Conservation (phyloP, 2,113 vertebrate genomes). For the Mustelus asterias region DNA sequence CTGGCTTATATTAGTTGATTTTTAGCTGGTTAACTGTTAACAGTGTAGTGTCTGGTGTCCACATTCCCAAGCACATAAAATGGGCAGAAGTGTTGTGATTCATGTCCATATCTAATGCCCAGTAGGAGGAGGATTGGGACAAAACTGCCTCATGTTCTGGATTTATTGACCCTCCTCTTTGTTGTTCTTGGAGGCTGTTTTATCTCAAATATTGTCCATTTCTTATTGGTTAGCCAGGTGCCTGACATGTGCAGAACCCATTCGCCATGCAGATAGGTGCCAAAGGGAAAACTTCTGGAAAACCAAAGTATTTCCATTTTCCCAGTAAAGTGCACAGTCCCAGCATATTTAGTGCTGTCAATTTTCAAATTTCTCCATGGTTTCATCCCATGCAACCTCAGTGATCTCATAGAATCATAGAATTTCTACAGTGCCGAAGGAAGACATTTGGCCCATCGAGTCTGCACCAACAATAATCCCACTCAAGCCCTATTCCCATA, state of each 20-base stretch:
- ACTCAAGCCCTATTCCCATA: no score
- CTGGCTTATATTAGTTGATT: no score
- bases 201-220: not conserved
- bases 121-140: not conserved
- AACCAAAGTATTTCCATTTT: not conserved
- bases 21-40: no score
- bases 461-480: no score
- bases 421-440: no score
- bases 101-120: not conserved
- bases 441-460: no score
- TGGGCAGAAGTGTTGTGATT: not conserved
- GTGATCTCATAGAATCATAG: no score
- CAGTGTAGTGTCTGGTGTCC: not conserved
- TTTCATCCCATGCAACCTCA: not conserved
- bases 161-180: not conserved
- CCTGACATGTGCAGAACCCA: not conserved
- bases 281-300: not conserved
- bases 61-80: not conserved
- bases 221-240: not conserved
- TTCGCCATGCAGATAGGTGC: not conserved
- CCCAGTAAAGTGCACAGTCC: not conserved
- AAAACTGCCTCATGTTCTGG: not conserved
- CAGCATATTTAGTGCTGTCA: not conserved
- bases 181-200: not conserved
- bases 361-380: not conserved